Conservation (phyloP, 2,797 vertebrate genomes). For the Trachops cirrhosus region DNA sequence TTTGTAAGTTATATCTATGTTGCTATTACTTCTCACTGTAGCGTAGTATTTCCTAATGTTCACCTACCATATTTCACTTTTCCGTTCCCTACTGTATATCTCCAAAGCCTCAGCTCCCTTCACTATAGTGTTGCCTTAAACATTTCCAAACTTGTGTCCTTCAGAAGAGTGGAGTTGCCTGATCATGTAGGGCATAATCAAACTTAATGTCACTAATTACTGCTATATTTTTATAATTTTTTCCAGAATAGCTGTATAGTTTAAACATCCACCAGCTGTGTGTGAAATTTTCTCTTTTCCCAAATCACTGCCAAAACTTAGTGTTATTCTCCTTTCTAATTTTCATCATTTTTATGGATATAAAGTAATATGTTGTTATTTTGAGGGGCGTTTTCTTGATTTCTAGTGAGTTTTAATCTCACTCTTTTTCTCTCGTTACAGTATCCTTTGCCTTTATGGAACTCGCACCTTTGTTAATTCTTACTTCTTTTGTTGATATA, state of each 20-base stretch:
- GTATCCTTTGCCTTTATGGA: not conserved
- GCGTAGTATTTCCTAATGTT: not conserved
- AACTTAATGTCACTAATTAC: not conserved
- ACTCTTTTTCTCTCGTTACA: not conserved
- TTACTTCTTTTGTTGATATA: not conserved
- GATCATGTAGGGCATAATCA: not conserved
- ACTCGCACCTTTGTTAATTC: not conserved
- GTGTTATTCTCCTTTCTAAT: not conserved
- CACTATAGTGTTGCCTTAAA: not conserved
- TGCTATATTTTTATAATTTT: not conserved
- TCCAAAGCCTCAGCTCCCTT: not conserved
- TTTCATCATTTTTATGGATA: not conserved
- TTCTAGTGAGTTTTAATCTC: not conserved
- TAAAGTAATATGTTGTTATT: not conserved
- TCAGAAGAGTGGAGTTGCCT: not conserved
- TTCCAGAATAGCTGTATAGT: not conserved
- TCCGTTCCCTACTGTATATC: not conserved
- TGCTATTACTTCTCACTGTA: not conserved
- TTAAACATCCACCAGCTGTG: not conserved
- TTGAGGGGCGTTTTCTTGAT: not conserved
- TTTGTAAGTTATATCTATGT: not conserved
- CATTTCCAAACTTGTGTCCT: not conserved
- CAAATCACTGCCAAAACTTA: not conserved
- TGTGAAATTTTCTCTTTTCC: not conserved
- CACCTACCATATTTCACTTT: not conserved